Conservation (phyloP, 1,140 invertebrate species). For the Drosophila lowei region DNA sequence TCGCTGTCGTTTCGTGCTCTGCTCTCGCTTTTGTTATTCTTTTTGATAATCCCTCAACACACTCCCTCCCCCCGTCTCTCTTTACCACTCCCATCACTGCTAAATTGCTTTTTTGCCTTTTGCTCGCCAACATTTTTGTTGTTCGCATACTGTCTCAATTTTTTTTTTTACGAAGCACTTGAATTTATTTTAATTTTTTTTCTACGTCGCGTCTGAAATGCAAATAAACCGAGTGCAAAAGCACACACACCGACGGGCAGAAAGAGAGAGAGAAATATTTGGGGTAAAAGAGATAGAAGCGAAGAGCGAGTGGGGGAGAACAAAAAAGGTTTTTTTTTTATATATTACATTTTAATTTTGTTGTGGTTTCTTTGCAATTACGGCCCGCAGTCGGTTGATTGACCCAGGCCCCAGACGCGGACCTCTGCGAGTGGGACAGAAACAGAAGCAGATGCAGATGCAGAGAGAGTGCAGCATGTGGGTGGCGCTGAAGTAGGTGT, state of each 20-base stretch:
- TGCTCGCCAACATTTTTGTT: conserved; percentile 42
- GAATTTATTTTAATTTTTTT: conserved; percentile 42
- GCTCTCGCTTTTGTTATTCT: conserved; percentile 33
- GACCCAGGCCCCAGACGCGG: conserved; percentile 52
- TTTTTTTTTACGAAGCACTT: conserved; percentile 32
- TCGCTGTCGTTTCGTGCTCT: conserved; percentile 3
- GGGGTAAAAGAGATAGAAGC: not conserved
- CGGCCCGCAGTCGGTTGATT: conserved; percentile 65
- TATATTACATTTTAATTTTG: conserved; percentile 44
- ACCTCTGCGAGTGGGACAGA: conserved; percentile 4
- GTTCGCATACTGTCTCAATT: conserved; percentile 31
- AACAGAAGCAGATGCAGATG: not conserved
- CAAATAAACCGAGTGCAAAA: conserved; percentile 51
- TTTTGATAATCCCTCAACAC: conserved; percentile 24
- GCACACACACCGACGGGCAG: not conserved
- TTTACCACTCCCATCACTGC: conserved; percentile 30
- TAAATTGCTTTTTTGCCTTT: conserved; percentile 57
- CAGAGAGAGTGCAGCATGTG: conserved; percentile 7
- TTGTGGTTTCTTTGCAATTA: conserved; percentile 52
- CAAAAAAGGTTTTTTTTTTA: conserved; percentile 51
- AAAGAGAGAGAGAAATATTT: too few species aligned
- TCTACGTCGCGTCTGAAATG: conserved; percentile 55
- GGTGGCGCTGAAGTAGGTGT: not conserved
- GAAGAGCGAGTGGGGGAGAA: conserved; percentile 11
- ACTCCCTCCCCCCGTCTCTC: not conserved